Evolutionary conservation across 2,888 invertebrate genomes (phyloP), one percentile per base, ranked within the genome.

Genomic region (Caradrina clavipalpis): DNA sequence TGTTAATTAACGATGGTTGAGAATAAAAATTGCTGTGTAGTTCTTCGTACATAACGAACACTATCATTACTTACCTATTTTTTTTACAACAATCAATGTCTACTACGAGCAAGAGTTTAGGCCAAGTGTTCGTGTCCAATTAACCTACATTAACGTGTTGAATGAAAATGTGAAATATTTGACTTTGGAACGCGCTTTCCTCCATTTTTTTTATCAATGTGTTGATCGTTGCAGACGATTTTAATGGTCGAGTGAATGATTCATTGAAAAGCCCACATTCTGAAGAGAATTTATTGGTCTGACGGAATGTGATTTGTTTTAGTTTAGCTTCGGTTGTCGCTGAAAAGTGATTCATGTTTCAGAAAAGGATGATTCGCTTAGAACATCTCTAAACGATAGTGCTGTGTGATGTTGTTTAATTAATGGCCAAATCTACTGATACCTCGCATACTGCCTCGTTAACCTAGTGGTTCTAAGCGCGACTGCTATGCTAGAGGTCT

Each of bases 101-200:
- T 51, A 53, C 51, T 50, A 49, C 69, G 65, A 47, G 73, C 70
- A 64, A 70, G 55, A 61, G 57, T 69, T 76, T 66, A 59, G 67
- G 60, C 61, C 54, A 49, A 59, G 61, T 55, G 69, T 83, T 69
- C 81, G 81, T 83, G 82, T 64, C 54, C 71, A 81, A 82, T 82
- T 82, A 82, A 81, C 82, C 81, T 63, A 83, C 72, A 75, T 82
- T 42, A 68, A 70, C 45, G 73, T 69, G 79, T 79, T 82, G 76
- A 79, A 79, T 79, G 81, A 58, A 78, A 73, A 83, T 75, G 54
- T 76, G 66, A 79, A 73, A 71, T 81, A 83, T 82, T 81, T 81
- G 67, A 62, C 61, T 80, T 78, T 31, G 76, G 76, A 82, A 83
- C 80, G 81, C 81, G 73, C 81, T 82, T 82, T 83, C 76, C 71